Base-by-base conservation (phyloP, 2,888 invertebrate species). In the Hemaris fuciformis region DNA sequence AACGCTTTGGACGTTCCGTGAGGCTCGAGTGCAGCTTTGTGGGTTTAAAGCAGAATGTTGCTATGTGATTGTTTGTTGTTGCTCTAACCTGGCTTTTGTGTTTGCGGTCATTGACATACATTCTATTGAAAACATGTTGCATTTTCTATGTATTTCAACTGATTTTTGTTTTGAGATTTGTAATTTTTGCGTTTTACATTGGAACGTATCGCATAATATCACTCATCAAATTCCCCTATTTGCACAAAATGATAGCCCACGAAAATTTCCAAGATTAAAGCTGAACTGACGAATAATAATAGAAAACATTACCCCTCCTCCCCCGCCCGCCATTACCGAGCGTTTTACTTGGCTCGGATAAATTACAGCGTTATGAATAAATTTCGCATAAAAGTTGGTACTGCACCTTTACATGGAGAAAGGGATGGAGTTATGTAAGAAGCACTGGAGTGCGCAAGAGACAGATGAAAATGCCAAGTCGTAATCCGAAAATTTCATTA, bases 341-440 rank as follows among this genome's bases (percentile, higher is more conserved):
- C 87, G 84, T 87, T 90, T 89, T 87, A 88, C 90, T 89, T 81
- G 80, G 80, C 84, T 77, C 80, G 89, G 90, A 91, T 93, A 90
- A 92, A 93, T 93, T 93, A 93, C 90, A 83, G 86, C 85, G 92
- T 93, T 93, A 93, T 93, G 93, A 93, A 93, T 93, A 93, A 93
- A 93, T 93, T 92, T 93, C 89, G 81, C 91, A 93, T 93, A 93
- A 93, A 93, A 91, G 88, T 91, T 84, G 71, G 79, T 79, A 89
- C 84, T 91, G 93, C 91, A 92, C 91, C 91, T 91, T 89, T 83
- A 87, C 87, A 86, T 77, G 83, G 73, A 68, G 84, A 89, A 74
- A 76, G 87, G 73, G 88, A 87, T 68, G 72, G 81, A 27, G 64
- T 62, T 68, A 74, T 81, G 77, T 71, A 65, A 64, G n/a, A 34